Conservation (phyloP, 1,140 invertebrate species). For the Drosophila tristis region DNA sequence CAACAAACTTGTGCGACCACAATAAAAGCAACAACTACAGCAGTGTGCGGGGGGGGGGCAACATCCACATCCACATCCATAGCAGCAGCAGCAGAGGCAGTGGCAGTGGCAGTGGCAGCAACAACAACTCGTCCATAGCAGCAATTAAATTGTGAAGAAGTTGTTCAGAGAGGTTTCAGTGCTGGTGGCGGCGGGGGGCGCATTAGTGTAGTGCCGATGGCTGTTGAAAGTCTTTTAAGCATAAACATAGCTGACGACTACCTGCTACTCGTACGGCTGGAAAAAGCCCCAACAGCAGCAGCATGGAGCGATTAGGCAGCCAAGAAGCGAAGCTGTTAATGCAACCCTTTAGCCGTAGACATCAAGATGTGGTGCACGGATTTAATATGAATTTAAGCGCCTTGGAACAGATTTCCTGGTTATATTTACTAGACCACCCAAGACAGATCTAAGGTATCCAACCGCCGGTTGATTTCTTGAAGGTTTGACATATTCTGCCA, state of each 20-base stretch:
- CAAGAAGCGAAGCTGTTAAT: slow-evolving; percentile 12
- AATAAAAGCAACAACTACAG: slow-evolving; percentile 40
- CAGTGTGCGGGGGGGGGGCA: slow-evolving; percentile 3
- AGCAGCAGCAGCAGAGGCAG: slow-evolving; percentile 16
- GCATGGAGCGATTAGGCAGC: slow-evolving; percentile 5
- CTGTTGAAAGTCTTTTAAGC: slow-evolving; percentile 29
- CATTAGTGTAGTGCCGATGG: slow-evolving; percentile 21
- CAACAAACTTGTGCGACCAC: slow-evolving; percentile 68
- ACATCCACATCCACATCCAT: slow-evolving; percentile 27
- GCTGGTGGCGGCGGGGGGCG: slow-evolving; percentile 1
- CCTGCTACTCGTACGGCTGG: slow-evolving; percentile 4
- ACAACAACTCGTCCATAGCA: slow-evolving; percentile 26
- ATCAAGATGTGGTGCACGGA: not conserved
- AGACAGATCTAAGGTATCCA: slow-evolving; percentile 1
- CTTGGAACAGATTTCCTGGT: not conserved
- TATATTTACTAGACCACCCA: slow-evolving; percentile 13
- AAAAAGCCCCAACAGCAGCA: not conserved
- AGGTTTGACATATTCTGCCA: slow-evolving; percentile 46
- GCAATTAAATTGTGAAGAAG: slow-evolving; percentile 57
- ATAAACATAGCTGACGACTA: slow-evolving; percentile 27
- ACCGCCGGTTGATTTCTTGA: slow-evolving; percentile 29
- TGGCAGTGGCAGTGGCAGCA: slow-evolving; percentile 12
- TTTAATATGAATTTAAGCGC: slow-evolving; percentile 8
- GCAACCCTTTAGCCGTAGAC: slow-evolving; percentile 8
- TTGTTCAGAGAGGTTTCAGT: slow-evolving; percentile 14